phyloP scores from a whole-genome alignment of 2,113 vertebrate genomes.

The Mungos mungo region DNA sequence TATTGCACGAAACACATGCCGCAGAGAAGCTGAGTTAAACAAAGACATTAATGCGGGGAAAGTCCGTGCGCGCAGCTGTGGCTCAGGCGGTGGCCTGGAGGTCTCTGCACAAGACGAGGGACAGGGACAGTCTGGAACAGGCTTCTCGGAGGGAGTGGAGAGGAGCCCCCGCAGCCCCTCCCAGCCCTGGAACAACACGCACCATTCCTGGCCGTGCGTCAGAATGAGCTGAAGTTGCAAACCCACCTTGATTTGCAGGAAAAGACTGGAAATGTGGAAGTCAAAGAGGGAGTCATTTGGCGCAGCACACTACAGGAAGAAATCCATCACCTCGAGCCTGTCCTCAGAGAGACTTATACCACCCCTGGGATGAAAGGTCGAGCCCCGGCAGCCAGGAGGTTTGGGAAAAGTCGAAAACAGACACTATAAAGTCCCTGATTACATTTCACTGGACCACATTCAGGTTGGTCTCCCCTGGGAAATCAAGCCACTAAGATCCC shows the following conservation, averaged over 20 bases:
- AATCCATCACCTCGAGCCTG: constrained; percentile 11
- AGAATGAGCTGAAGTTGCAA: neutral
- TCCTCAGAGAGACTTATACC: neutral
- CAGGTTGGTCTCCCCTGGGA: constrained; percentile 47
- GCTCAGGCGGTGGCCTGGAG: neutral
- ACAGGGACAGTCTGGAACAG: neutral
- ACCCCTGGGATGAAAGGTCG: constrained; percentile 1
- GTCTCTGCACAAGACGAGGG: neutral
- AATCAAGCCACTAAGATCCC: constrained; percentile 61
- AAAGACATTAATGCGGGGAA: neutral
- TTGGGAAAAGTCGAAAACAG: constrained; percentile 44
- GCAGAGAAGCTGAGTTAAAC: neutral
- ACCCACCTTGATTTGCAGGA: neutral
- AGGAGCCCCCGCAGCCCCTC: neutral
- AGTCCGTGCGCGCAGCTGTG: neutral
- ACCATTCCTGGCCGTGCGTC: neutral
- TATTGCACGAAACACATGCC: neutral
- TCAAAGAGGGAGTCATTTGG: neutral
- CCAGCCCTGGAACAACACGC: neutral
- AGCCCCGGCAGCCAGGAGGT: constrained; percentile 41
- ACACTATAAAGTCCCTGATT: constrained; percentile 29
- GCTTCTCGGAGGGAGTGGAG: neutral
- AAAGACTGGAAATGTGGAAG: neutral
- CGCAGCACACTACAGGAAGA: neutral
- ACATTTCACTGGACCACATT: constrained; percentile 41